Evolutionary conservation across 2,797 vertebrate species (phyloP).

Genomic region (Halcyon badia): DNA sequence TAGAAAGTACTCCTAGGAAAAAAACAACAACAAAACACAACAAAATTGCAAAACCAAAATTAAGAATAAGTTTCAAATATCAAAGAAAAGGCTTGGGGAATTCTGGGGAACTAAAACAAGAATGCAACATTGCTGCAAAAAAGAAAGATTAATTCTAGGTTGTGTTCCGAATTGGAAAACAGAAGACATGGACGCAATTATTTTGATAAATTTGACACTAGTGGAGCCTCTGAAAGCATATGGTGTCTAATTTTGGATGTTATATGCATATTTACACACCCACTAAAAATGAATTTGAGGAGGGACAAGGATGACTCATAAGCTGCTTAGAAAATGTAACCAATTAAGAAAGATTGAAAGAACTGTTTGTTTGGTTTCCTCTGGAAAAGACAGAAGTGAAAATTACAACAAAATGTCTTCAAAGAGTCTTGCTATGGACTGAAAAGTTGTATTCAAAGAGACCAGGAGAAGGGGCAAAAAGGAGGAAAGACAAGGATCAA

Average conservation of each 20-base stretch:
- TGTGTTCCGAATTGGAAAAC: not conserved
- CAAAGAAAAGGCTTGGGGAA: not conserved
- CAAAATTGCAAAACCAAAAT: not conserved
- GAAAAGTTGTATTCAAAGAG: not conserved
- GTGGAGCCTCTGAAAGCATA: not conserved
- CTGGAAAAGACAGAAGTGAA: not conserved
- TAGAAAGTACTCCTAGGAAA: not conserved
- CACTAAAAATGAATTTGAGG: not conserved
- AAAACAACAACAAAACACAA: not conserved
- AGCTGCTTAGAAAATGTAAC: not conserved
- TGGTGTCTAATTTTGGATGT: not conserved
- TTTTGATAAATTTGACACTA: slow-evolving; percentile 10
- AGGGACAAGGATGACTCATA: not conserved
- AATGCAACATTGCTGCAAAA: not conserved
- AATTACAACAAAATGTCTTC: not conserved
- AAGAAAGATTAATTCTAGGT: not conserved
- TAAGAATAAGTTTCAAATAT: not conserved
- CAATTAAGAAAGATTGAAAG: not conserved
- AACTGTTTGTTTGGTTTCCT: not conserved
- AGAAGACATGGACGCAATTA: not conserved
- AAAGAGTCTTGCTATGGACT: not conserved
- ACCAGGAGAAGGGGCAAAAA: not conserved
- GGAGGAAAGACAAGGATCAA: not conserved
- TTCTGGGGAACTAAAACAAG: not conserved
- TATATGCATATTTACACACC: not conserved